Conservation (phyloP, 2,113 vertebrate genomes). For the Centrocercus urophasianus region DNA sequence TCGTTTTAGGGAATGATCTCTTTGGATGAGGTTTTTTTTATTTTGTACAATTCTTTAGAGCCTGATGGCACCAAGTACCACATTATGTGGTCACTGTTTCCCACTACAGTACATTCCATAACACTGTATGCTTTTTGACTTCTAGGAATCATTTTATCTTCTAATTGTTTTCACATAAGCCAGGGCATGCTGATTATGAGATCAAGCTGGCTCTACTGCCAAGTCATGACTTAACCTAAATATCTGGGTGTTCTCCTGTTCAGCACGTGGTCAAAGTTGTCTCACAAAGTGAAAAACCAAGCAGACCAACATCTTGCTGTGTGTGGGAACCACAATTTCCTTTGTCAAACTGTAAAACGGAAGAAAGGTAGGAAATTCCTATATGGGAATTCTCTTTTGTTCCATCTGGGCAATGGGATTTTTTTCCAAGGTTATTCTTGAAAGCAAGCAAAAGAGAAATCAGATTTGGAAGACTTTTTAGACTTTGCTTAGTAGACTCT, state of each 20-base stretch:
- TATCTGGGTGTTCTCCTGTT: background rate
- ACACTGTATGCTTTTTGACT: background rate
- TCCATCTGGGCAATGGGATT: background rate
- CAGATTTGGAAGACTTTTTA: background rate
- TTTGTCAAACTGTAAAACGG: background rate
- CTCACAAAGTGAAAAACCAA: background rate
- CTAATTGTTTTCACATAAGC: background rate
- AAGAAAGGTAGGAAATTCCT: background rate
- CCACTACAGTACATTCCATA: background rate
- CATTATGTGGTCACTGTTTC: background rate
- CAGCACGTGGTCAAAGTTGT: background rate
- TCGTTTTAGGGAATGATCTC: background rate
- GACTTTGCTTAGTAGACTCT: background rate
- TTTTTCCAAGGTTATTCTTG: background rate
- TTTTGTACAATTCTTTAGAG: conserved; percentile 5
- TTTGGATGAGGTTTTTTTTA: conserved; percentile 18
- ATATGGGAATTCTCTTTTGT: background rate
- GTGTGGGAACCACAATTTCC: background rate
- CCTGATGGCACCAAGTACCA: background rate
- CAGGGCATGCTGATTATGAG: background rate
- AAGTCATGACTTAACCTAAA: background rate
- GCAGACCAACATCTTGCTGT: background rate
- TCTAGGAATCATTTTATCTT: background rate
- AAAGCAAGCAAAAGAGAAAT: background rate
- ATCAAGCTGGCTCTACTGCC: background rate